Conservation (phyloP, 2,113 vertebrate species). For the Varanus salvator region DNA sequence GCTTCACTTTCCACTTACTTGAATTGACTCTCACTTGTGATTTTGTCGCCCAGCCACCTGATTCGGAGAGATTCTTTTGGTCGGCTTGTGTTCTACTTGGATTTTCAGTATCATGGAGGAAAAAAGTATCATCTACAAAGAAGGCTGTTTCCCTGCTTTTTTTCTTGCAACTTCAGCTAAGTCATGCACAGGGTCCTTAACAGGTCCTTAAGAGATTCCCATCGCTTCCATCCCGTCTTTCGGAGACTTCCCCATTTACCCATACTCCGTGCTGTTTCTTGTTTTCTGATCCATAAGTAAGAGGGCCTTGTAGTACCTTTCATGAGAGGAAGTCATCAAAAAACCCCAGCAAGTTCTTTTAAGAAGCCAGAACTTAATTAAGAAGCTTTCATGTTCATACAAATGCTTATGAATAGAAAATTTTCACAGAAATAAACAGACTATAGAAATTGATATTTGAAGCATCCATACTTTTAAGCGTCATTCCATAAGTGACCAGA, state of each 20-base stretch:
- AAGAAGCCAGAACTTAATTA: background rate
- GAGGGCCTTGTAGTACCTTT: background rate
- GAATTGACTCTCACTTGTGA: background rate
- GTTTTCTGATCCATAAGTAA: background rate
- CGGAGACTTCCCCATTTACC: background rate
- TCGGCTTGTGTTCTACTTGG: background rate
- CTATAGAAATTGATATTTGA: background rate
- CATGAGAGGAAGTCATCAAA: background rate
- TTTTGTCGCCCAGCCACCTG: background rate
- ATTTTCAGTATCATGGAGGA: background rate
- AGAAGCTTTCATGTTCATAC: background rate
- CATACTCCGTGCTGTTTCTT: background rate
- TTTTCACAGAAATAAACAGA: constrained; percentile 12
- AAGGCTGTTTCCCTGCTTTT: background rate
- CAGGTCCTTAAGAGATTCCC: too few relatives aligned
- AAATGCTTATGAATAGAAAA: background rate
- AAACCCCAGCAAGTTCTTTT: background rate
- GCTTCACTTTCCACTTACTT: background rate
- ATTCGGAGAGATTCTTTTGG: background rate
- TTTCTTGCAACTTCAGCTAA: background rate
- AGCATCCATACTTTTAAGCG: background rate
- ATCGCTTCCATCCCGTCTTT: background rate
- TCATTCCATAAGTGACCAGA: background rate
- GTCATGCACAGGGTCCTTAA: too few relatives aligned
- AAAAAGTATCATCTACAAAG: background rate